phyloP scores from a whole-genome alignment of 37 sponge, comb jelly and placozoan genomes.

The Geodia barretti region DNA sequence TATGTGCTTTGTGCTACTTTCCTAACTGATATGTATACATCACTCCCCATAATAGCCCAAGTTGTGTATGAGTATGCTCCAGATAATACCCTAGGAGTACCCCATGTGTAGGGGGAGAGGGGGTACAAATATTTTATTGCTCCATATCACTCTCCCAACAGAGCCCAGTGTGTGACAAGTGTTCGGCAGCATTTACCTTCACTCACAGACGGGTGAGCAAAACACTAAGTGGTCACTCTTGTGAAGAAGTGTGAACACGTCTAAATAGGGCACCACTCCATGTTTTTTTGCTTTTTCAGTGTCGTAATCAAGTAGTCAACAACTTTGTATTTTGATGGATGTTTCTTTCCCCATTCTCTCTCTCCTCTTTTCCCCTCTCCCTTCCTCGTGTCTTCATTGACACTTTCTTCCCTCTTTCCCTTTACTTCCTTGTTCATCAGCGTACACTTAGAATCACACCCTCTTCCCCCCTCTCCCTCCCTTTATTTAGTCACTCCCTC shows the following conservation, averaged over 20 bases:
- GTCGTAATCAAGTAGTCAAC: background rate
- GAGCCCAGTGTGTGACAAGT: conserved; percentile 54
- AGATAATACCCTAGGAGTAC: too few species aligned
- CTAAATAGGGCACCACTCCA: too few species aligned
- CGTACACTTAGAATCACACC: background rate
- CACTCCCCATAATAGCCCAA: too few species aligned
- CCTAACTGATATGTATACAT: too few species aligned
- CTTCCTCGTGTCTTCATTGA: background rate
- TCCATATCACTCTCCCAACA: conserved; percentile 1
- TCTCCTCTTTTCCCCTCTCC: background rate
- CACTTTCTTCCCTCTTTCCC: background rate
- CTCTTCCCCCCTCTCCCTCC: background rate
- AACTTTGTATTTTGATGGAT: background rate
- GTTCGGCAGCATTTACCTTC: conserved; percentile 46
- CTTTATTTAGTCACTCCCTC: background rate
- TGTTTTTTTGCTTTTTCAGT: too few species aligned
- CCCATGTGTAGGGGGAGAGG: background rate
- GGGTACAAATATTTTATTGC: background rate
- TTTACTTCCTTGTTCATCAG: background rate
- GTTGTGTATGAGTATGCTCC: too few species aligned
- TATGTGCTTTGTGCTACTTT: too few species aligned
- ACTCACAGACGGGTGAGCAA: conserved; percentile 50
- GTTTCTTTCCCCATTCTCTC: background rate
- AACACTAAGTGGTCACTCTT: background rate
- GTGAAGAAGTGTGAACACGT: background rate